A percentile compares a stretch with the other conserved stretches of the same genome.
These are phyloP conservation scores for Cochlearius cochlearius DNA, from an alignment of 2,113 vertebrate species.

Conservation along the genomic window DNA sequence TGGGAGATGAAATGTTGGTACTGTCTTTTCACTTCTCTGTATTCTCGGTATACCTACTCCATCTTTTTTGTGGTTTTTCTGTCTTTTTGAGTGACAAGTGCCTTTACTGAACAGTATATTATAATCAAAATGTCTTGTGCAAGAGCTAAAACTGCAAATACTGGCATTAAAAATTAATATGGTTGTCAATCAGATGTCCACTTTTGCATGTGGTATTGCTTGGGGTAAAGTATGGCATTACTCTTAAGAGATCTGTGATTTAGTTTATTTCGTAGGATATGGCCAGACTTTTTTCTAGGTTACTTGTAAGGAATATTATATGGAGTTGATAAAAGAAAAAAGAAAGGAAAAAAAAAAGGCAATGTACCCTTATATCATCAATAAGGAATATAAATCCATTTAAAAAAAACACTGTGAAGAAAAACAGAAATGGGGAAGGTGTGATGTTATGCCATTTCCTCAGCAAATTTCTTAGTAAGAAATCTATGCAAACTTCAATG, in stretches of 20 bases:
- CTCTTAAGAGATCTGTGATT: constrained; percentile 6
- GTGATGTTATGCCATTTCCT: background rate
- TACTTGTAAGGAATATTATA: background rate
- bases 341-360: background rate
- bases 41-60: background rate
- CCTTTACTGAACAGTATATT: constrained; percentile 29
- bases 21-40: background rate
- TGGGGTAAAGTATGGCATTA: constrained; percentile 42
- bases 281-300: background rate
- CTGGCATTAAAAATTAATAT: constrained; percentile 41
- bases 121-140: constrained; percentile 33
- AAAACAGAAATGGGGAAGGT: background rate
- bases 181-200: constrained; percentile 59
- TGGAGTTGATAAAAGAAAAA: background rate
- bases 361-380: background rate
- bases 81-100: constrained; percentile 54
- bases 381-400: background rate
- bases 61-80: constrained; percentile 32
- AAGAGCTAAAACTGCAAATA: constrained; percentile 6
- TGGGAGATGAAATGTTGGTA: background rate
- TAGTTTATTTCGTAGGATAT: constrained; percentile 20
- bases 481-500: background rate
- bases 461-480: background rate
- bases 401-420: background rate
- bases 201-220: constrained; percentile 47